Evolutionary conservation across 2,797 vertebrate genomes (phyloP).

Genomic region (Betta splendens): DNA sequence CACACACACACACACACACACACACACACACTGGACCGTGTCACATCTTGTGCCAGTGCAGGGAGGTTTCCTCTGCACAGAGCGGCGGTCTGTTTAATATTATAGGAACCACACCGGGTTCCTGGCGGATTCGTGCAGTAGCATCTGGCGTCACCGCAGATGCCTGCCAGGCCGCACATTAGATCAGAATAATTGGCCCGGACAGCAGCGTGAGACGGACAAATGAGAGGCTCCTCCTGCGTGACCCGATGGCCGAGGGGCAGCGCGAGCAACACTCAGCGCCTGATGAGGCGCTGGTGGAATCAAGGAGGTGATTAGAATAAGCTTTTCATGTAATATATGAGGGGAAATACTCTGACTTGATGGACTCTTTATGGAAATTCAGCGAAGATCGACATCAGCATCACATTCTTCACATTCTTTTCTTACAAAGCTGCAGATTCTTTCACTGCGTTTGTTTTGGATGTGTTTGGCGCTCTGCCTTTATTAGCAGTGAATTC

Average conservation of each 20-base stretch:
- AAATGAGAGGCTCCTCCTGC: constrained; percentile 73
- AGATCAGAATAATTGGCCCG: constrained; percentile 71
- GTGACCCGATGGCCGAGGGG: constrained; percentile 63
- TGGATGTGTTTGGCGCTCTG: no score
- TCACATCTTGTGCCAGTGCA: constrained; percentile 62
- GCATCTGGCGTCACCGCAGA: constrained; percentile 72
- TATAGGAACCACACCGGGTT: constrained; percentile 65
- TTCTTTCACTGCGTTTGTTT: no score
- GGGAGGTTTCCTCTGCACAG: constrained; percentile 61
- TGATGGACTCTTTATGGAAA: no score
- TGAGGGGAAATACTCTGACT: no score
- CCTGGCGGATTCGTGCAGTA: constrained; percentile 56
- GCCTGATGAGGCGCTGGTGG: constrained; percentile 28
- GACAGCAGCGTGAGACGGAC: constrained; percentile 72
- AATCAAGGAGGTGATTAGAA: not conserved
- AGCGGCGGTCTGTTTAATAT: constrained; percentile 69
- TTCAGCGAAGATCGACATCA: no score
- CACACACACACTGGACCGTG: constrained; percentile 26
- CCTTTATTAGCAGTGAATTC: no score
- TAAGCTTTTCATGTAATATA: not conserved
- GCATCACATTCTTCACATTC: no score
- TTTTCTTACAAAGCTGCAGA: no score
- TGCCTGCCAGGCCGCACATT: constrained; percentile 66
- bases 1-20: no score
- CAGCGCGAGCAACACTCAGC: constrained; percentile 37